Evolutionary conservation across 2,113 vertebrate species (phyloP).

Genomic region (Bagarius yarrelli): DNA sequence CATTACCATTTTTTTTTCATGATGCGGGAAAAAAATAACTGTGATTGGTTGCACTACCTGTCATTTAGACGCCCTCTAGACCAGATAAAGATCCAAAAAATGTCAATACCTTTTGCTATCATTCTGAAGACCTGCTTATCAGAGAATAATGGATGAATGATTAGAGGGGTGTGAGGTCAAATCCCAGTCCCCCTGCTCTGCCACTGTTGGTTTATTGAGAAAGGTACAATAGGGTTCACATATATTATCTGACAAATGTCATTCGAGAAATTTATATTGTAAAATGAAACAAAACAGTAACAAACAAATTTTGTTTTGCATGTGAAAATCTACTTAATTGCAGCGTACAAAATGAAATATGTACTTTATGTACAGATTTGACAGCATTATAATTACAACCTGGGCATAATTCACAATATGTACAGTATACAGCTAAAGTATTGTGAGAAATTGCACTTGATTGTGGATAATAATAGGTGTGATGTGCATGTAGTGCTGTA

Average conservation of each 20-base stretch:
- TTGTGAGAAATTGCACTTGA: slow-evolving; percentile 14
- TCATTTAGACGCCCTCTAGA: too few species aligned
- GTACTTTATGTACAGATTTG: neutral
- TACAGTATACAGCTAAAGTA: neutral
- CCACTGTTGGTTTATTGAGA: neutral
- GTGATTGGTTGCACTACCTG: too few species aligned
- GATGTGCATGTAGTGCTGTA: neutral
- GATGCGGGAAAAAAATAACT: too few species aligned
- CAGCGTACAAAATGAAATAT: neutral
- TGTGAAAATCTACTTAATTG: neutral
- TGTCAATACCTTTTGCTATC: too few species aligned
- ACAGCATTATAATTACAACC: neutral
- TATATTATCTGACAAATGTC: too few species aligned
- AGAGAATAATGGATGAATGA: neutral
- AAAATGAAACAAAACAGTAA: neutral
- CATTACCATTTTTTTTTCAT: too few species aligned
- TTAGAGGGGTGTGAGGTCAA: neutral
- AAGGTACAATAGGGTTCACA: too few species aligned
- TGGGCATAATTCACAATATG: slow-evolving; percentile 5
- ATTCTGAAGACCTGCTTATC: too few species aligned
- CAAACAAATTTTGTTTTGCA: neutral
- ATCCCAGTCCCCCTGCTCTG: neutral
- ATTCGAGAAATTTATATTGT: neutral
- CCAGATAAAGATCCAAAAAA: too few species aligned
- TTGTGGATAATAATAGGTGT: slow-evolving; percentile 17